Evolutionary conservation across 2,113 vertebrate genomes (phyloP), one percentile per base, ranked within the genome.

Genomic region (Trinectes maculatus): DNA sequence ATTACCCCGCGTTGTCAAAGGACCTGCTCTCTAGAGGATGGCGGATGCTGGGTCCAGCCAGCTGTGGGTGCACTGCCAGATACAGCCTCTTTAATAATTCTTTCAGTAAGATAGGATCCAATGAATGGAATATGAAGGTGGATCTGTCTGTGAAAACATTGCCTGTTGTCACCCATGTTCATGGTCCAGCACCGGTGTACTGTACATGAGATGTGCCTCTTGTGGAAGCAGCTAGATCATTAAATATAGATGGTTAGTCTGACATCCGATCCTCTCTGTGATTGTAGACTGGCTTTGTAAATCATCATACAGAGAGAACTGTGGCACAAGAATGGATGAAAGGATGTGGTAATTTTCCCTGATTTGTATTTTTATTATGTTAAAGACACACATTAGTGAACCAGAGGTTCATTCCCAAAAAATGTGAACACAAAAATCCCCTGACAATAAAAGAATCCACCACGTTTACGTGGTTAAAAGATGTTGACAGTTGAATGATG

Each of bases 161-260:
- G 24, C 34, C 42, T 0, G 52, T 63, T 13, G 6, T 49, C 9
- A 1, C 52, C 31, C 40, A 26, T 44, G 26, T 63, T 77, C 48
- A 64, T 1, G 8, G 39, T 34, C 21, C 21, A 21, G 58, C 34
- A 33, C 39, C 9, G n/a, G 6, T 2, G 6, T 43, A 11, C 21
- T 43, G 21, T 18, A 19, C 18, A 19, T 11, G 8, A 74, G 21
- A 46, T 22, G 4, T 3, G 11, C 13, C 65, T 73, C 43, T 57
- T 25, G 44, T 55, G 55, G 43, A 39, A 40, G 36, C 26, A 36
- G 47, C 25, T 12, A 11, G 21, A 18, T 78, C 57, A 79, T 89
- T 63, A 86, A 83, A 82, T 78, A 85, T 82, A 55, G 43, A 87
- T 74, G 31, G 13, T 43, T 2, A 63, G 51, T 33, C 67, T 40